phyloP scores from a whole-genome alignment of 2,888 invertebrate species.

The Lasius platythorax region DNA sequence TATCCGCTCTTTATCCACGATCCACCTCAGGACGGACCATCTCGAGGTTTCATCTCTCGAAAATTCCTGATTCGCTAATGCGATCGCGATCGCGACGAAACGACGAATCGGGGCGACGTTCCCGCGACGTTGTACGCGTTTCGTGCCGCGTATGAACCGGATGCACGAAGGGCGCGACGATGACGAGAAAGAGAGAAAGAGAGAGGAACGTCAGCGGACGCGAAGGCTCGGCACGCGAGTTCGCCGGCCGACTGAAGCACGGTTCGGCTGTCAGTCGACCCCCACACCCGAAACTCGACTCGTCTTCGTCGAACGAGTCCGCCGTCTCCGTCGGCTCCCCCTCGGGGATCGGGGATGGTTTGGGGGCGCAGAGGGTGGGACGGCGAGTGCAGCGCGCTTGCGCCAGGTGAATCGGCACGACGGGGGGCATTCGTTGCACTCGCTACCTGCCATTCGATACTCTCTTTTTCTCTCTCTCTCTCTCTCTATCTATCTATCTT shows the following conservation, averaged over 20 bases:
- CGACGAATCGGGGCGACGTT: slow-evolving; percentile 11
- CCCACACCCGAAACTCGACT: slow-evolving; percentile 73
- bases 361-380: slow-evolving; percentile 66
- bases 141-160: slow-evolving; percentile 17
- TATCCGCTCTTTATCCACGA: not conserved
- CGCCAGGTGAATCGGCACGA: slow-evolving; percentile 73
- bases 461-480: not conserved
- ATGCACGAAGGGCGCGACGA: slow-evolving; percentile 41
- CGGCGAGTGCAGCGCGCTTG: slow-evolving; percentile 66
- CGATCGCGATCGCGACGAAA: not conserved
- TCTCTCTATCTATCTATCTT: not conserved
- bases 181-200: slow-evolving; percentile 32
- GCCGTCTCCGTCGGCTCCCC: slow-evolving; percentile 73
- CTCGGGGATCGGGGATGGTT: slow-evolving; percentile 62
- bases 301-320: slow-evolving; percentile 79
- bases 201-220: slow-evolving; percentile 59
- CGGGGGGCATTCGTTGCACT: slow-evolving; percentile 63
- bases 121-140: slow-evolving; percentile 17
- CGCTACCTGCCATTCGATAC: slow-evolving; percentile 68
- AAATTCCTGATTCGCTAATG: not conserved
- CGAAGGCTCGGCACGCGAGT: slow-evolving; percentile 85
- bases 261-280: slow-evolving; percentile 79
- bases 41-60: slow-evolving; percentile 3
- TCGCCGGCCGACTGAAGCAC: slow-evolving; percentile 85
- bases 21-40: slow-evolving; percentile 21